Evolutionary conservation across 2,797 vertebrate species (phyloP), one percentile per base, ranked within the genome.

Genomic region (Acanthornis magna): DNA sequence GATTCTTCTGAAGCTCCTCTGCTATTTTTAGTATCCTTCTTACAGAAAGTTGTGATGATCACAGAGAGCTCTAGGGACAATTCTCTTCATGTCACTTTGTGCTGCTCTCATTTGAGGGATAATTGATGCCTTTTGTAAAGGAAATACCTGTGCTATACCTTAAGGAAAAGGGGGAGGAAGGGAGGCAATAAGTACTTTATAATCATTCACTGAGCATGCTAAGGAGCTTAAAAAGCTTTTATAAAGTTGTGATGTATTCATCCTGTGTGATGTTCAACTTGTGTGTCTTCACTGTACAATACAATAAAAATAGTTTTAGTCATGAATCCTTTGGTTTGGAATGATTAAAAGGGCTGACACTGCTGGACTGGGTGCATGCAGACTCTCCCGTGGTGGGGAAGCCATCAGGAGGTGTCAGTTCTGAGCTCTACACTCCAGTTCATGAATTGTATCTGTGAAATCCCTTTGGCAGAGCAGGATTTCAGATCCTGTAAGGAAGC

Each of bases 41-140:
- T 68, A 45, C 70, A 79, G 73, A 83, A 77, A 75, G 84, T 78
- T 74, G 74, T 53, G 85, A 65, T 53, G 83, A 58, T 68, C 92
- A 91, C 58, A 50, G 77, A 71, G 34, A 90, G 71, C 89, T 88
- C 63, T n/a, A 50, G 48, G 79, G 77, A 86, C 88, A 77, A 82
- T 27, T 85, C 61, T 76, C 29, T 36, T 83, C 15, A 6, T 36
- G 65, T 74, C 84, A 71, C 76, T 38, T 40, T 45, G 34, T 57
- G 75, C 63, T 89, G 13, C 93, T 97, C 94, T 93, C 87, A 26
- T 34, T 45, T 45, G 95, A 93, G 96, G 94, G 93, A 75, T 65
- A 91, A 91, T 45, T 74, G 75, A 45, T 96, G 93, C 97, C 97
- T 97, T 97, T 97, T 96, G 95, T 97, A 96, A 97, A 97, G 96